Percentiles rank a stretch among this genome's conserved stretches.
Evolutionary conservation across 37 sponge, comb jelly and placozoan genomes (phyloP).

Genomic region (Petrosia ficiformis): DNA sequence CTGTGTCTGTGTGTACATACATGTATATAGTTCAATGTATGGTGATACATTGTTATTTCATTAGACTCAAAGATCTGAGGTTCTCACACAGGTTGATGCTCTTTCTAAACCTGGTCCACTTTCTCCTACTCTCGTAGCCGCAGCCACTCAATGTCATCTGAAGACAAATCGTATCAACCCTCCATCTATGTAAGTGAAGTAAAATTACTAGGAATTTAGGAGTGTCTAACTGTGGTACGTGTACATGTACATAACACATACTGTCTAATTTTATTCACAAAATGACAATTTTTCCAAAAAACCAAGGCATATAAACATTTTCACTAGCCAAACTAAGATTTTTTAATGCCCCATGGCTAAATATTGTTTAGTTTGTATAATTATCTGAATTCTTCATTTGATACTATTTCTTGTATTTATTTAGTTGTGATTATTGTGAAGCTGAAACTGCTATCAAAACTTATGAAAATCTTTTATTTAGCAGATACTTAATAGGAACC

Average conservation of each 20-base stretch:
- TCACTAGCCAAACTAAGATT: no score
- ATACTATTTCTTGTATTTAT: not conserved
- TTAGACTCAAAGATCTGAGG: not conserved
- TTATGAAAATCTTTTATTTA: constrained; percentile 18
- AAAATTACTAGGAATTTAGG: no score
- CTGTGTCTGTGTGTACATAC: no score
- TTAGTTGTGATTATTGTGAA: constrained; percentile 13
- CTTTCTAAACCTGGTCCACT: not conserved
- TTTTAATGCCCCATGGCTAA: no score
- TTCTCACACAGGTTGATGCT: not conserved
- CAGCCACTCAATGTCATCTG: not conserved
- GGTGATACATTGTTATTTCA: no score
- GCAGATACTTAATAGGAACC: not conserved
- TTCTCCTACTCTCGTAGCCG: not conserved
- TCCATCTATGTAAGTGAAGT: not conserved
- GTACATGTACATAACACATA: no score
- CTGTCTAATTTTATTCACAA: no score
- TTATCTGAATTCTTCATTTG: not conserved
- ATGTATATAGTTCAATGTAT: no score
- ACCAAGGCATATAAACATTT: no score
- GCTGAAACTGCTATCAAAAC: constrained; percentile 2
- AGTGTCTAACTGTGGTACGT: no score
- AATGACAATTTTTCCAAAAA: no score
- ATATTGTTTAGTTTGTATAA: no score
- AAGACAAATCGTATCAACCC: not conserved